A percentile compares a stretch with the other conserved stretches of the same genome.
Evolutionary conservation across 2,888 invertebrate genomes (phyloP).

Genomic region (Hermaeophaga mercurialis): DNA sequence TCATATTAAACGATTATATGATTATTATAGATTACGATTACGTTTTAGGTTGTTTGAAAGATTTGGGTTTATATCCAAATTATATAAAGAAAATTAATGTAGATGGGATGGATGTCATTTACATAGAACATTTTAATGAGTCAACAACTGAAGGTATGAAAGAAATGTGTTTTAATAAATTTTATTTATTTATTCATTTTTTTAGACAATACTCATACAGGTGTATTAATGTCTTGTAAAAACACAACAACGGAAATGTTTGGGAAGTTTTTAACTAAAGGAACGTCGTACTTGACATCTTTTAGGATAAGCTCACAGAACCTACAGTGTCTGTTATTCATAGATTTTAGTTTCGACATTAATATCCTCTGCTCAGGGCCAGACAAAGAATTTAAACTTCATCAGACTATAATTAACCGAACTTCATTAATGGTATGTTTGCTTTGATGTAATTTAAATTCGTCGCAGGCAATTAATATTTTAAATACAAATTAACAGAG

Average conservation of each 20-base stretch:
- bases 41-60: slow-evolving; percentile 20
- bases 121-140: slow-evolving; percentile 31
- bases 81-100: slow-evolving; percentile 31
- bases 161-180: slow-evolving; percentile 10
- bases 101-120: slow-evolving; percentile 32
- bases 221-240: slow-evolving; percentile 25
- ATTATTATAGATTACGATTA: neutral
- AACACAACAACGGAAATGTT: slow-evolving; percentile 15
- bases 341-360: slow-evolving; percentile 27
- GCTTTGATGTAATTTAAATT: no score
- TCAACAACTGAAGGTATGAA: neutral
- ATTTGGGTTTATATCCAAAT: slow-evolving; percentile 17
- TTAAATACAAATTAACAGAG: no score
- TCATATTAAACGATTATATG: neutral
- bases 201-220: slow-evolving; percentile 29
- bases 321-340: slow-evolving; percentile 42
- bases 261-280: slow-evolving; percentile 38
- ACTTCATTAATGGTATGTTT: slow-evolving; percentile 33
- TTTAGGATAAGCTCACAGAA: slow-evolving; percentile 38
- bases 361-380: slow-evolving; percentile 30
- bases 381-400: slow-evolving; percentile 21
- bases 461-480: no score
- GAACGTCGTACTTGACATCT: slow-evolving; percentile 40
- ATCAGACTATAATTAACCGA: slow-evolving; percentile 28
- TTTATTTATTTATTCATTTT: slow-evolving; percentile 18